Base-by-base conservation (phyloP, 2,888 invertebrate genomes). In the Acanthopleura granulata region DNA sequence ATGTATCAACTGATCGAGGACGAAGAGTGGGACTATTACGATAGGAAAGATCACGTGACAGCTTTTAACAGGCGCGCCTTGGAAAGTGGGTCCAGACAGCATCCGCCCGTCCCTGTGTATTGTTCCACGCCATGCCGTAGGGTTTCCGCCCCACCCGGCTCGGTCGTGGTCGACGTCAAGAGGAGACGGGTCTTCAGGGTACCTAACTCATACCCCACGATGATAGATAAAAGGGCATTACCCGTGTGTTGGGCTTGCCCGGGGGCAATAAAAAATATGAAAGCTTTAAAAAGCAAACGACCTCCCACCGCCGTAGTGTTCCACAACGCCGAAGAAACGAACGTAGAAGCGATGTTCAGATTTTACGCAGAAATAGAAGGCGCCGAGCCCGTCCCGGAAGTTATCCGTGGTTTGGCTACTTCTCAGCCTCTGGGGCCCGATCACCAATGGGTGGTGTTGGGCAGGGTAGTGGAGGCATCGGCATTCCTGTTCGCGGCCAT, bases 311-410 rank as follows among this genome's bases (percentile, higher is more conserved):
- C 51, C 18, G 18, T 51, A 14, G 51, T 51, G 51, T 51, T 51
- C 18, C 14, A 15, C 18, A 14, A 51, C 51, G 51, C 51, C 14
- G 18, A 51, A 51, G 14, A 51, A 51, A 51, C 51, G 51, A 18
- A 51, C 51, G 51, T 51, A 14, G 51, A 51, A 51, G 51, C 51
- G 14, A 51, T 51, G 51, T 51, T 51, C 51, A 51, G 51, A 18
- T 51, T 51, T 51, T 51, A 51, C 18, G 14, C 51, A 51, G 51
- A 51, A 51, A 51, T 51, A 51, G 51, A 51, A 51, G 51, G 51
- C 51, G 51, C 18, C 51, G 51, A 51, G 18, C 51, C 51, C 51
- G 51, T 15, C 51, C 51, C 51, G 51, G 18, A 51, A 18, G 51
- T 51, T 14, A 51, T 51, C 14, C 51, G 51, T 14, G 18, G 18